Evolutionary conservation across 2,888 invertebrate genomes (phyloP).

Genomic region (Lampropteryx suffumata): DNA sequence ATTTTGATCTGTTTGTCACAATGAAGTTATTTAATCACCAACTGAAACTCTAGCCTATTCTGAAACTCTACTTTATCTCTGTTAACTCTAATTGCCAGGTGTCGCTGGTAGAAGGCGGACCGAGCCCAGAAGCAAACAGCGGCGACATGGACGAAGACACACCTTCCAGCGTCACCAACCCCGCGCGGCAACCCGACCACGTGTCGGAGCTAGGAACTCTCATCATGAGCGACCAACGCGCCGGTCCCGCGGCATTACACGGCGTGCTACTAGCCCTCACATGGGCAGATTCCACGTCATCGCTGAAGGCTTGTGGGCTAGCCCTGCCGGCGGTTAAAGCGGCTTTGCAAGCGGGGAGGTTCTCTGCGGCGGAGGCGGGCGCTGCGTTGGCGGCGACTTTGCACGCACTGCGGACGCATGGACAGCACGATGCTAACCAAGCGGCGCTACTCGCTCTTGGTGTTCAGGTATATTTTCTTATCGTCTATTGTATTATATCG

Average conservation of each 20-base stretch:
- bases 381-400: constrained; percentile 90
- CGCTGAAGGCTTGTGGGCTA: constrained; percentile 90
- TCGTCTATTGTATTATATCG: too few species aligned
- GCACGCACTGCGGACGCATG: constrained; percentile 92
- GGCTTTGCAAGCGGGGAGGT: constrained; percentile 77
- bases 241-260: constrained; percentile 61
- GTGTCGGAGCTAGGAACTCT: constrained; percentile 92
- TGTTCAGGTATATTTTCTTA: constrained; percentile 84
- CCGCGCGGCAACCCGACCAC: constrained; percentile 80
- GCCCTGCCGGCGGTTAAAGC: constrained; percentile 87
- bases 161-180: constrained; percentile 72
- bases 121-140: constrained; percentile 71
- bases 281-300: constrained; percentile 94
- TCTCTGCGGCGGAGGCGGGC: constrained; percentile 68
- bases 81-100: constrained; percentile 59
- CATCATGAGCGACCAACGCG: constrained; percentile 82
- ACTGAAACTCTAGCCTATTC: too few species aligned
- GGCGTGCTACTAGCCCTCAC: constrained; percentile 77
- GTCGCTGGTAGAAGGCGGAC: constrained; percentile 88
- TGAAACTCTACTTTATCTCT: too few species aligned
- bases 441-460: constrained; percentile 90
- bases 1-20: too few species aligned
- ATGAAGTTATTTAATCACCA: too few species aligned
- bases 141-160: constrained; percentile 86
- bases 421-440: constrained; percentile 95